These are phyloP conservation scores for Lates japonicus DNA, from an alignment of 2,797 vertebrate genomes.

Conservation along the genomic window DNA sequence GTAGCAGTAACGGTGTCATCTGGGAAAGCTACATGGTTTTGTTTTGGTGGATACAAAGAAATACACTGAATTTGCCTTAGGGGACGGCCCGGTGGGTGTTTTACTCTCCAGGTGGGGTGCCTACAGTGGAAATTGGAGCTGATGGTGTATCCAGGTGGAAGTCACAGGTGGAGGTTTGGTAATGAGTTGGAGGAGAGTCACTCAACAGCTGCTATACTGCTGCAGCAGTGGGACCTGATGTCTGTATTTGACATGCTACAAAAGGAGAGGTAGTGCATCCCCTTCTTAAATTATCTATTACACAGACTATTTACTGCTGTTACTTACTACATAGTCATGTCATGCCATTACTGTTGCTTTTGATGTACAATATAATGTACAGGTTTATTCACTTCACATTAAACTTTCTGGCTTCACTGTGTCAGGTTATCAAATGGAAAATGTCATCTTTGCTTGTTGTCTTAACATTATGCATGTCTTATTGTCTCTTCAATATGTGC, in stretches of 20 bases:
- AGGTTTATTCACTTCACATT: background rate
- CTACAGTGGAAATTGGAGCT: constrained; percentile 71
- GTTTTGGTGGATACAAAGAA: constrained; percentile 55
- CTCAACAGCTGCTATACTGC: constrained; percentile 75
- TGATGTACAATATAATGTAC: background rate
- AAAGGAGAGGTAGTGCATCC: constrained; percentile 24
- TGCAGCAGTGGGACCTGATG: constrained; percentile 65
- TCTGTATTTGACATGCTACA: constrained; percentile 64
- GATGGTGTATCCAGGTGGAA: constrained; percentile 80
- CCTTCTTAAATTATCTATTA: background rate
- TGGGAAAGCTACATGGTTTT: constrained; percentile 37
- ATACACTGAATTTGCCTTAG: constrained; percentile 44
- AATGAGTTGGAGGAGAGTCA: constrained; percentile 79
- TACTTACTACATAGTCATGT: background rate
- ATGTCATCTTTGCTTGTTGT: constrained; percentile 21
- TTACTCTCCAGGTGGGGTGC: constrained; percentile 70
- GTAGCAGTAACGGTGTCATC: constrained; percentile 5
- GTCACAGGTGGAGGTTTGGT: constrained; percentile 80
- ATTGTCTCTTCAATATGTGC: constrained; percentile 20
- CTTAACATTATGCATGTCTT: background rate
- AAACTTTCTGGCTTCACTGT: background rate
- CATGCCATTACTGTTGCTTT: background rate
- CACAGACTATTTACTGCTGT: constrained; percentile 11
- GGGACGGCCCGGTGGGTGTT: constrained; percentile 61
- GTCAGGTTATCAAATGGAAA: constrained; percentile 15